phyloP scores from a whole-genome alignment of 2,797 vertebrate genomes.

The Chlorospingus semifuscus region DNA sequence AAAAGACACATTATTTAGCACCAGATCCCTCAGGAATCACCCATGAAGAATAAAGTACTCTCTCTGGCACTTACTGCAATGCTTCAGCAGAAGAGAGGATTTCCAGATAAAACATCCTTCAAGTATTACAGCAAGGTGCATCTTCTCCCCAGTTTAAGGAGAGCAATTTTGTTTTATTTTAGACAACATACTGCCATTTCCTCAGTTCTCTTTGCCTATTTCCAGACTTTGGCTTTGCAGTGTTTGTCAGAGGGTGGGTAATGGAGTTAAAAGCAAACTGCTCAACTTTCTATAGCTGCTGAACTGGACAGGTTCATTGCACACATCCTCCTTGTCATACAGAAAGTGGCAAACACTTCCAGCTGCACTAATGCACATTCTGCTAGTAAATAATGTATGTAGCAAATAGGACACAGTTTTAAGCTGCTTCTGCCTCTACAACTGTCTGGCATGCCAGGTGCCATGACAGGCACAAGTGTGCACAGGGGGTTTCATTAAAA shows the following conservation, averaged over 20 bases:
- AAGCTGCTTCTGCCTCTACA: neutral
- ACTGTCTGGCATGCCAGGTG: fast-evolving
- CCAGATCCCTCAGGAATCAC: neutral
- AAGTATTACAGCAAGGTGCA: neutral
- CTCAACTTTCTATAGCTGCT: neutral
- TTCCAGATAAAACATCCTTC: neutral
- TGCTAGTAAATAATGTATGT: neutral
- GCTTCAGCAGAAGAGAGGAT: neutral
- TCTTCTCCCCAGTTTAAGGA: neutral
- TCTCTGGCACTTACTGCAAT: neutral
- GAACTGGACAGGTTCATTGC: neutral
- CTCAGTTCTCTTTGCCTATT: neutral
- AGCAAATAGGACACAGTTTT: neutral
- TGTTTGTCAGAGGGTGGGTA: neutral
- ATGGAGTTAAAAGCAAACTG: neutral
- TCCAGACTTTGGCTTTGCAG: neutral
- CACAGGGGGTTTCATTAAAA: neutral
- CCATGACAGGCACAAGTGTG: fast-evolving
- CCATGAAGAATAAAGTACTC: neutral
- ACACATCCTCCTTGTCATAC: neutral
- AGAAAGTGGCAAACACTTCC: neutral
- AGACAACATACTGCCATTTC: neutral
- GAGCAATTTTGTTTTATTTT: neutral
- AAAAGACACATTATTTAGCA: neutral
- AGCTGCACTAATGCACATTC: neutral